These are phyloP conservation scores for Schizopygopsis malacanthus DNA, from an alignment of 2,797 vertebrate genomes.

Conservation along the genomic window DNA sequence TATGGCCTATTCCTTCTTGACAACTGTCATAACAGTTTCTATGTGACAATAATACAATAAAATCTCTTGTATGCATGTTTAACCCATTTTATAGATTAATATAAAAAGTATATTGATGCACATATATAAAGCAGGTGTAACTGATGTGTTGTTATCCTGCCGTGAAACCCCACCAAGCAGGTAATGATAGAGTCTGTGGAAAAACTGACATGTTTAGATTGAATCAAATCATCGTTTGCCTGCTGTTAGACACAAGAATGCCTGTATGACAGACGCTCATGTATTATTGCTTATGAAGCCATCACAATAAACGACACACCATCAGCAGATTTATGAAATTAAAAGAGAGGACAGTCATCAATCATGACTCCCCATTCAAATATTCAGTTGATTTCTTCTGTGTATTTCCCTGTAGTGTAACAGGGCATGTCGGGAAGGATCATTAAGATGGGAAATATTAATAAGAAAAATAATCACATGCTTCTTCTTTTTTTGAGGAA, in stretches of 20 bases:
- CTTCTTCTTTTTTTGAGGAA: neutral
- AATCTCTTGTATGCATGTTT: neutral
- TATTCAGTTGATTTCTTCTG: constrained; percentile 29
- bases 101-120: constrained; percentile 1
- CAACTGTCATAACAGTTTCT: neutral
- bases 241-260: constrained; percentile 12
- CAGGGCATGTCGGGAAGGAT: constrained; percentile 26
- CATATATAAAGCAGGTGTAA: neutral
- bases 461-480: constrained; percentile 50
- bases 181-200: neutral
- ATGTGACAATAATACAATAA: neutral
- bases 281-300: constrained; percentile 31
- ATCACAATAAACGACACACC: constrained; percentile 38
- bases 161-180: neutral
- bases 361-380: constrained; percentile 40
- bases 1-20: neutral
- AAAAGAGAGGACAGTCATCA: constrained; percentile 36
- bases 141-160: constrained; percentile 2
- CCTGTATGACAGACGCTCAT: constrained; percentile 11
- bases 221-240: constrained; percentile 15
- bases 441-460: constrained; percentile 47
- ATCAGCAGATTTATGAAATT: constrained; percentile 27
- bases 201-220: constrained; percentile 8
- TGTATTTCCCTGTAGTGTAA: constrained; percentile 25
- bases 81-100: neutral